Percentiles rank a stretch among this genome's conserved stretches.
phyloP scores from a whole-genome alignment of 2,888 invertebrate species.

The Athrips mouffetella region DNA sequence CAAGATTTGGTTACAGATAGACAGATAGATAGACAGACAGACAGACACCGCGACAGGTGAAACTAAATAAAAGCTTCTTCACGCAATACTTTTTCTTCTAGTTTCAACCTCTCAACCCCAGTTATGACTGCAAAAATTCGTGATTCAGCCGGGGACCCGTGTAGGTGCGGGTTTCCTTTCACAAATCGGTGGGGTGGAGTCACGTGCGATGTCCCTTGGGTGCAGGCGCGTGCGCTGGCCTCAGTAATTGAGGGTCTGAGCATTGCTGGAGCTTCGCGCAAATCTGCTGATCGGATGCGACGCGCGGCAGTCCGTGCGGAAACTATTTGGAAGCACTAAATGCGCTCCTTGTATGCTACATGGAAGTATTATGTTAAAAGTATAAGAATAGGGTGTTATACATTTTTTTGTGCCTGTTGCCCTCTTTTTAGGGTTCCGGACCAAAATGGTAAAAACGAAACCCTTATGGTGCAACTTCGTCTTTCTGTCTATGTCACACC shows the following conservation, averaged over 20 bases:
- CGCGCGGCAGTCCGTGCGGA: constrained; percentile 50
- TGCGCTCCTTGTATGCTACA: neutral
- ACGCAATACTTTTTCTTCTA: neutral
- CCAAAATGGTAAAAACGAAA: no score
- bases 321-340: constrained; percentile 32
- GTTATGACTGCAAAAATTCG: constrained; percentile 17
- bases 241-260: constrained; percentile 58
- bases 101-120: constrained; percentile 17
- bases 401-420: no score
- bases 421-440: no score
- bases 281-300: constrained; percentile 66
- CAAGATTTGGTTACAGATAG: no score
- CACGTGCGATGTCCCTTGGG: constrained; percentile 66
- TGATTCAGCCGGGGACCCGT: constrained; percentile 14
- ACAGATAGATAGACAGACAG: no score
- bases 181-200: constrained; percentile 59
- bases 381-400: neutral
- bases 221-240: constrained; percentile 57
- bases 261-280: constrained; percentile 56
- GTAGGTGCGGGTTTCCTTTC: constrained; percentile 43
- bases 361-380: neutral
- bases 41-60: no score
- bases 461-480: no score
- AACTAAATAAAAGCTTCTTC: neutral
- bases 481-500: no score